Evolutionary conservation across 2,797 vertebrate genomes (phyloP).

Genomic region (Myotis findleyi): DNA sequence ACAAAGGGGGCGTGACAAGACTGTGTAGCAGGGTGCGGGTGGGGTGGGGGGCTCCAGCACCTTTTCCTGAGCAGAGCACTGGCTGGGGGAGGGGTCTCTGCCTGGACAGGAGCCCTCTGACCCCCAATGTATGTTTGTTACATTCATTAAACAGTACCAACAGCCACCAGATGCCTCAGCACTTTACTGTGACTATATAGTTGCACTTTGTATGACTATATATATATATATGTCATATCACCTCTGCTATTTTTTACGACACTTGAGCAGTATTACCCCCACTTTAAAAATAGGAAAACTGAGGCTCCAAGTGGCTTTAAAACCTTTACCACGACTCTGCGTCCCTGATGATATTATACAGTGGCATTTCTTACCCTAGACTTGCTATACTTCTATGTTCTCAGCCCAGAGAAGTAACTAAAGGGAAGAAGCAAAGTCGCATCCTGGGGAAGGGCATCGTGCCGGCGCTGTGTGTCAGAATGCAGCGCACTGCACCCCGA

Average conservation of each 20-base stretch:
- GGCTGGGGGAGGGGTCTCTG: not conserved
- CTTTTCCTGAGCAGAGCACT: not conserved
- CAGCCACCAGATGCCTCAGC: not conserved
- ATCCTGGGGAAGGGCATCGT: not conserved
- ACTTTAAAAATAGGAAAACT: constrained; percentile 16
- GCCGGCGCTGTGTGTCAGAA: not conserved
- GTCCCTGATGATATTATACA: not conserved
- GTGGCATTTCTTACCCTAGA: not conserved
- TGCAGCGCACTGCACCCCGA: not conserved
- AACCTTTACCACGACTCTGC: not conserved
- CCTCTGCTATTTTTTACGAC: not conserved
- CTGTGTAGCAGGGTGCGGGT: not conserved
- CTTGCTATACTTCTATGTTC: not conserved
- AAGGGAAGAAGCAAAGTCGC: not conserved
- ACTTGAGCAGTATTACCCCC: not conserved
- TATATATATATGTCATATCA: too few species aligned
- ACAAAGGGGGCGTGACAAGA: rapidly evolving
- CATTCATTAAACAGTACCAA: not conserved
- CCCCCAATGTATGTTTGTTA: not conserved
- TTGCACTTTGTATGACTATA: not conserved
- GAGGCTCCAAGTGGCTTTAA: not conserved
- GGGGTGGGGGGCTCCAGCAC: not conserved
- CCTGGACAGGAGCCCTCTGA: not conserved
- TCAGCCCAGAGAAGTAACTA: not conserved
- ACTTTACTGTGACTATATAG: not conserved